Percentiles rank a stretch among this genome's conserved stretches.
Evolutionary conservation across 1,140 invertebrate species (phyloP).

Genomic region (Steinernema feltiae): DNA sequence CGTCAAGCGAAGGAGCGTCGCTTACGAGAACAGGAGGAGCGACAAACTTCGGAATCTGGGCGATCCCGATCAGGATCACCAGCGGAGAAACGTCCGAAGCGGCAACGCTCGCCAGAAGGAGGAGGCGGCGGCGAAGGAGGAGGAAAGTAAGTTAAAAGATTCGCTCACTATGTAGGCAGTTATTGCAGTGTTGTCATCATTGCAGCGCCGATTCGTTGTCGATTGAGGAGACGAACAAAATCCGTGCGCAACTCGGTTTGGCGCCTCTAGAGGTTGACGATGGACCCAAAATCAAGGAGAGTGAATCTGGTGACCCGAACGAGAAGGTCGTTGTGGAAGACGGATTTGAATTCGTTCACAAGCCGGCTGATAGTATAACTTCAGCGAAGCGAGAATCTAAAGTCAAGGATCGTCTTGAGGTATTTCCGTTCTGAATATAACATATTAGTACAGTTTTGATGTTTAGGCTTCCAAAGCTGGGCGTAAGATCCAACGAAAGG

Average conservation of each 20-base stretch:
- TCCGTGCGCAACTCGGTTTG: constrained; percentile 83
- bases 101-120: neutral
- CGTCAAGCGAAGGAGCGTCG: neutral
- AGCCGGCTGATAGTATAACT: constrained; percentile 74
- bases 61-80: neutral
- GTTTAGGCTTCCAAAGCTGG: constrained; percentile 69
- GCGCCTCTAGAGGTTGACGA: constrained; percentile 76
- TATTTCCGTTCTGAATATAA: constrained; percentile 17
- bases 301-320: constrained; percentile 62
- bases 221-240: constrained; percentile 61
- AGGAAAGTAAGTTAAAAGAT: neutral
- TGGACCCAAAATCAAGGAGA: constrained; percentile 50
- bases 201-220: constrained; percentile 35
- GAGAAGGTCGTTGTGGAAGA: constrained; percentile 64
- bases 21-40: neutral
- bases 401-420: constrained; percentile 71
- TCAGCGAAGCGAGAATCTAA: constrained; percentile 74
- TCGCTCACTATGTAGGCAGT: neutral
- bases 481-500: constrained; percentile 71
- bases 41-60: neutral
- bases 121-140: neutral
- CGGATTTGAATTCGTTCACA: constrained; percentile 75
- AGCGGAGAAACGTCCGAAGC: neutral
- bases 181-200: constrained; percentile 10
- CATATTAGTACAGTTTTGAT: too few species aligned